phyloP scores from a whole-genome alignment of 1,140 invertebrate species.

The Camponotus pennsylvanicus region DNA sequence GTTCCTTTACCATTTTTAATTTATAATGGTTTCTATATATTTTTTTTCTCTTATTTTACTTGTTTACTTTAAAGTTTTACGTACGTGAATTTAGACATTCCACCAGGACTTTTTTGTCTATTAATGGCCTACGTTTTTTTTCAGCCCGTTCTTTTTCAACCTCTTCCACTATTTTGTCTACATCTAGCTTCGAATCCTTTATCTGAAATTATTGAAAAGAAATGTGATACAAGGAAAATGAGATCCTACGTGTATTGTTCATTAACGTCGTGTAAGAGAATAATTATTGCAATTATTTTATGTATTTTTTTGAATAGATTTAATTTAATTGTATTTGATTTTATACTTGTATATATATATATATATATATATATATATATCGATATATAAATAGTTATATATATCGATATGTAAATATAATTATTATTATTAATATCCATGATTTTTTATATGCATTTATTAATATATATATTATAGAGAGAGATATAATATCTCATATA shows the following conservation, averaged over 20 bases:
- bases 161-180: background rate
- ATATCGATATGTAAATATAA: too few relatives aligned
- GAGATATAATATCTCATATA: too few relatives aligned
- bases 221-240: background rate
- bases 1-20: too few relatives aligned
- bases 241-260: background rate
- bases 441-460: too few relatives aligned
- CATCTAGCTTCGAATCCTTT: background rate
- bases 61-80: constrained; percentile 7
- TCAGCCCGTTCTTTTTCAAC: background rate
- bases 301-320: background rate
- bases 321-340: background rate
- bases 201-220: constrained; percentile 22
- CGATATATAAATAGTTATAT: too few relatives aligned
- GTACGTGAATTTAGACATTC: background rate
- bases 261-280: background rate
- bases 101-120: background rate
- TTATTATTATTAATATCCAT: too few relatives aligned
- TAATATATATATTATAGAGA: too few relatives aligned
- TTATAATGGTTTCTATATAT: background rate
- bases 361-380: too few relatives aligned
- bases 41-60: too few relatives aligned
- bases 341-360: too few relatives aligned
- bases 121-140: too few relatives aligned
- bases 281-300: background rate